Base-by-base conservation (phyloP, 2,888 invertebrate genomes). In the Hoplodrina blanda region DNA sequence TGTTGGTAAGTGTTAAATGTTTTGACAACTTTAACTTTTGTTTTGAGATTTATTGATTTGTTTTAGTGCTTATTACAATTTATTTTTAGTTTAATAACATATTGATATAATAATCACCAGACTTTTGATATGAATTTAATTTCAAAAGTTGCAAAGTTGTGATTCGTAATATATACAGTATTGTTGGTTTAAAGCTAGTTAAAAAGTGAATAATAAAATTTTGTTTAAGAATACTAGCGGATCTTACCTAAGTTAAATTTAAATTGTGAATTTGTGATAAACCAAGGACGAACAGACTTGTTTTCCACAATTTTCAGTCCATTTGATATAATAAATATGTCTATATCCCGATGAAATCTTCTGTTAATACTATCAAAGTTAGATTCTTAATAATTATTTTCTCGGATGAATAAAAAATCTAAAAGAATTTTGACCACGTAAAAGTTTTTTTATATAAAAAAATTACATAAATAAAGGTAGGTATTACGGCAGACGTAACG, bases 1-100 rank as follows among this genome's bases (percentile, higher is more conserved):
- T 41, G 6, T 60, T 37, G 57, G 82, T 82, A 63, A 82, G 82
- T 82, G 20, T 64, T 67, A 1, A 19, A 57, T 41, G 0, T 49
- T 64, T 60, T 37, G 2, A 41, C 13, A 41, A 41, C 11, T 41
- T 41, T 13, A 41, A 41, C 0, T 7, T 37, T 46, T 11, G 15
- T 57, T 19, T 30, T 20, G 1, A 41, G 52, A 37, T 25, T 0
- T 17, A 15, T 4, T 13, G 6, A n/a, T 25, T 11, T 4, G 1
- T 54, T 46, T 57, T 6, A 25, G 33, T 52, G 20, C 0, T 25
- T 33, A 49, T 41, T 20, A 3, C 1, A 30, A 0, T 25, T 49
- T 41, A 6, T 41, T 65, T 8, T 13, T 13, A 49, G 15, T 19
- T 11, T 44, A 8, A 57, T 10, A 4, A 6, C n/a, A 6, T 15